phyloP scores from a whole-genome alignment of 2,113 vertebrate species.

The Centropristis striata region DNA sequence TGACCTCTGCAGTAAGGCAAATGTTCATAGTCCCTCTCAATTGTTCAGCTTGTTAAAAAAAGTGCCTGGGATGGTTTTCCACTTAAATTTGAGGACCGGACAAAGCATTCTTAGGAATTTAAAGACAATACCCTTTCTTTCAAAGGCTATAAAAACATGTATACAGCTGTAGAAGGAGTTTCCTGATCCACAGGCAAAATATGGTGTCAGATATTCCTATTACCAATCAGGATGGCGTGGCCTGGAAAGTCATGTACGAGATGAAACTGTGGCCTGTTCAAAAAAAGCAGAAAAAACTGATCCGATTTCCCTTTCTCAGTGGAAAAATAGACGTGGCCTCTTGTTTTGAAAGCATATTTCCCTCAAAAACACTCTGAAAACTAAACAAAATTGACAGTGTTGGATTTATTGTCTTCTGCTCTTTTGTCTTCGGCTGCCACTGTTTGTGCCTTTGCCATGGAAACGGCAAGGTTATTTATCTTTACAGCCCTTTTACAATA shows the following conservation, averaged over 20 bases:
- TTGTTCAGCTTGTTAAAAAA: slow-evolving; percentile 70
- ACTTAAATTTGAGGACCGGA: slow-evolving; percentile 77
- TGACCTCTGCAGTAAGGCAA: slow-evolving; percentile 62
- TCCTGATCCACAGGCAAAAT: slow-evolving; percentile 83
- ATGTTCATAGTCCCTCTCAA: slow-evolving; percentile 60
- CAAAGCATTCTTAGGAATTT: slow-evolving; percentile 79
- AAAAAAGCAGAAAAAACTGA: slow-evolving; percentile 71
- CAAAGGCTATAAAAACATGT: slow-evolving; percentile 82
- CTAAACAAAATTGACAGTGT: slow-evolving; percentile 89
- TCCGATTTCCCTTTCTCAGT: slow-evolving; percentile 84
- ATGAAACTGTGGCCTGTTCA: slow-evolving; percentile 69
- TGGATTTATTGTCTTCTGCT: slow-evolving; percentile 88
- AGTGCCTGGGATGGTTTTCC: slow-evolving; percentile 76
- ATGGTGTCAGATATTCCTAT: slow-evolving; percentile 83
- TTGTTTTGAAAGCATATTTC: slow-evolving; percentile 87
- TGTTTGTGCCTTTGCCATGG: slow-evolving; percentile 90
- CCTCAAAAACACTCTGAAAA: slow-evolving; percentile 86
- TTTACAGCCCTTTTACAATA: slow-evolving; percentile 79
- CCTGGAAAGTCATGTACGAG: slow-evolving; percentile 80
- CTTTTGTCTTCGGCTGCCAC: slow-evolving; percentile 79
- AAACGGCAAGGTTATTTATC: slow-evolving; percentile 89
- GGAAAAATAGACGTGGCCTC: slow-evolving; percentile 81
- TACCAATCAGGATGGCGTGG: slow-evolving; percentile 77
- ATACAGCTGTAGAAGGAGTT: slow-evolving; percentile 82
- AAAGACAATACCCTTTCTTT: slow-evolving; percentile 83